Evolutionary conservation across 2,888 invertebrate species (phyloP).

Genomic region (Chaitophorus viminalis): DNA sequence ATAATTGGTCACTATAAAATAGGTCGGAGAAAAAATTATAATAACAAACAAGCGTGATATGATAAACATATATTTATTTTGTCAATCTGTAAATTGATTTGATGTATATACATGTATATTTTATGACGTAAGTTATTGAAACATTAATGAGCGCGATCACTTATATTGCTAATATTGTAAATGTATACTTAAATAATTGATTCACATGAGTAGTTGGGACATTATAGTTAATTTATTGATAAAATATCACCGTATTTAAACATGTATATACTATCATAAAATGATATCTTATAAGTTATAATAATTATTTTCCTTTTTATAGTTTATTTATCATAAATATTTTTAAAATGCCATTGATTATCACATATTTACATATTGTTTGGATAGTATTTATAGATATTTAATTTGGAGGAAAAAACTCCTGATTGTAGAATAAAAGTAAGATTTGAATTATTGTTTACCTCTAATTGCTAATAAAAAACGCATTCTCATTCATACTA

Average conservation of each 20-base stretch:
- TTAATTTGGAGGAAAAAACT: background rate
- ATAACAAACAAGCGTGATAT: background rate
- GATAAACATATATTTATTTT: background rate
- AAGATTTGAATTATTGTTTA: background rate
- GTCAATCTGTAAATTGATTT: too few species aligned
- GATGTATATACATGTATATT: background rate
- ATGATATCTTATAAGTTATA: too few species aligned
- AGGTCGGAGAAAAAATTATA: background rate
- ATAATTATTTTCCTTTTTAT: background rate
- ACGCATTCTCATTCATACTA: background rate
- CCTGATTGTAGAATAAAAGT: background rate
- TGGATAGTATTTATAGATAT: background rate
- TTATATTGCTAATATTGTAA: constrained; percentile 5
- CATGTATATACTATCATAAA: constrained; percentile 7
- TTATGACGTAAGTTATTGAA: too few species aligned
- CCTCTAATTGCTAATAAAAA: background rate
- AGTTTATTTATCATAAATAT: background rate
- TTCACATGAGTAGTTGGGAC: background rate
- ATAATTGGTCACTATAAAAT: background rate
- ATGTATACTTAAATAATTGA: background rate
- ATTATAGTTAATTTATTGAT: background rate
- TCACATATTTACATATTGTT: background rate
- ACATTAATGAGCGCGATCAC: too few species aligned
- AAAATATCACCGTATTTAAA: background rate
- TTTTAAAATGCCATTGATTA: background rate